These are phyloP conservation scores for Rhodeus uyekii DNA, from an alignment of 2,797 vertebrate genomes.

Conservation along the genomic window DNA sequence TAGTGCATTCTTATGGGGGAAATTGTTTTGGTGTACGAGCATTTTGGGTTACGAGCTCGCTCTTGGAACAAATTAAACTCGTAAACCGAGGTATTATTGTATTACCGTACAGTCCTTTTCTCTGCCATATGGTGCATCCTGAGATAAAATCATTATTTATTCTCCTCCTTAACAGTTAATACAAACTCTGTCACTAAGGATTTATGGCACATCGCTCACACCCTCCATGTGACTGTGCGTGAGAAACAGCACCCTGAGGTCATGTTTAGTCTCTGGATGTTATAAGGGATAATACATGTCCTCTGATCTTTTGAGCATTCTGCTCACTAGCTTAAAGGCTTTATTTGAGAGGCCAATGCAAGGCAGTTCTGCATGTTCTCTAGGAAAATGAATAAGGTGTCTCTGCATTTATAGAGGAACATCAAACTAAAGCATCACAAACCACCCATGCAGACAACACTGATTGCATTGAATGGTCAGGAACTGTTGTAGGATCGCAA, in stretches of 20 bases:
- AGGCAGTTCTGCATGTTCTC: neutral
- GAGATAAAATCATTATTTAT: neutral
- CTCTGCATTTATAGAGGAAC: neutral
- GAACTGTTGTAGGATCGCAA: neutral
- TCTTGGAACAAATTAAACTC: no score
- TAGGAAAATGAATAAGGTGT: neutral
- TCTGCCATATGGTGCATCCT: neutral
- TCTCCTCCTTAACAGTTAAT: neutral
- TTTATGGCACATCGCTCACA: neutral
- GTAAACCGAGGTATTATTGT: no score
- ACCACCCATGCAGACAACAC: neutral
- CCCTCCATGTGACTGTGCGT: neutral
- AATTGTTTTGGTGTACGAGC: no score
- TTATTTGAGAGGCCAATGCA: neutral
- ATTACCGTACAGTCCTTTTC: neutral
- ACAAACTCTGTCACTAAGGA: neutral
- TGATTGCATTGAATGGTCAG: neutral
- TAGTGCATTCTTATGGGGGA: no score
- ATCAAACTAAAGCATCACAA: neutral
- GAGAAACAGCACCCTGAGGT: neutral
- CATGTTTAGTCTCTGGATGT: neutral
- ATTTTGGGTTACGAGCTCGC: no score
- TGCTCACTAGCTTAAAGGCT: neutral
- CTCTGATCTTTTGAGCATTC: neutral
- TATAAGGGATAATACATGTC: neutral